phyloP scores from a whole-genome alignment of 2,888 invertebrate genomes.

The Lochmaea crataegi region DNA sequence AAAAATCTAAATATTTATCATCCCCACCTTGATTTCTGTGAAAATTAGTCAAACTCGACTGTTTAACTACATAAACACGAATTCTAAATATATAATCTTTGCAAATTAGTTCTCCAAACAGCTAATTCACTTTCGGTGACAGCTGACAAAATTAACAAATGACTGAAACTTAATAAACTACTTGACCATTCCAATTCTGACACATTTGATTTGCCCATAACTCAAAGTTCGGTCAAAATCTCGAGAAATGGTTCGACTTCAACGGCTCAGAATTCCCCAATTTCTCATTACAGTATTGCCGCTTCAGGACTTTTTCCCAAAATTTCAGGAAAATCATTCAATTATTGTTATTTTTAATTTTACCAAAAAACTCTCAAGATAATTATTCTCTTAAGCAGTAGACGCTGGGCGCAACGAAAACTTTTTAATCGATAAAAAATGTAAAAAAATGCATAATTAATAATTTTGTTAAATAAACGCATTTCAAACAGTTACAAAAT shows the following conservation, averaged over 20 bases:
- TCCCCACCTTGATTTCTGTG: not conserved
- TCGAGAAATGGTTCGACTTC: not conserved
- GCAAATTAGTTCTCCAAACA: not conserved
- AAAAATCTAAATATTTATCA: no score
- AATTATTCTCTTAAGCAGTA: no score
- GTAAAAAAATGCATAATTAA: not conserved
- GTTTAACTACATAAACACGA: not conserved
- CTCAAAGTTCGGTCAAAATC: not conserved
- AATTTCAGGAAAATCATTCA: no score
- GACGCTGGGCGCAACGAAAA: no score
- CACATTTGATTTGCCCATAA: not conserved
- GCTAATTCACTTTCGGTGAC: not conserved
- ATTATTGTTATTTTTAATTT: no score
- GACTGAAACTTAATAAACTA: not conserved
- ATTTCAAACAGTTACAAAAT: no score
- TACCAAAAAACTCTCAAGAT: no score
- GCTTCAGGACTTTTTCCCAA: not conserved
- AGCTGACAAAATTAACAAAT: not conserved
- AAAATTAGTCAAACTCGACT: not conserved
- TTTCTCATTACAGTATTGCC: not conserved
- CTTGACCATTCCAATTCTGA: not conserved
- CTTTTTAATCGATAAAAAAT: no score
- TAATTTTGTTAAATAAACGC: no score
- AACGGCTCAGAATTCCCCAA: not conserved
- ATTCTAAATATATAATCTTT: not conserved